Evolutionary conservation across 2,797 vertebrate genomes (phyloP).

Genomic region (Scomberomorus guttatus): DNA sequence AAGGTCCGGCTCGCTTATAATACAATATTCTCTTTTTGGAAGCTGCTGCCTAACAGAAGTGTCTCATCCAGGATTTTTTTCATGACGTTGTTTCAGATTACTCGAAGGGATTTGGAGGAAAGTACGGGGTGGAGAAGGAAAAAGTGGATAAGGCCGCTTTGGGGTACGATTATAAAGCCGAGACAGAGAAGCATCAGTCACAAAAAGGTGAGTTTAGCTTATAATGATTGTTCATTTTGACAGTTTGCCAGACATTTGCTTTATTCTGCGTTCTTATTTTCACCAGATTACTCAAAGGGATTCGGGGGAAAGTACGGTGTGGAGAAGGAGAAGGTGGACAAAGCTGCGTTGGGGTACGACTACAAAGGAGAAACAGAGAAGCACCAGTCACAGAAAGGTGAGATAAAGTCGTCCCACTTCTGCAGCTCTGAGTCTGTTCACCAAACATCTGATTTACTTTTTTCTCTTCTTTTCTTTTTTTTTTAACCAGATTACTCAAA

Average conservation of each 20-base stretch:
- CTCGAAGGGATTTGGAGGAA: constrained; percentile 91
- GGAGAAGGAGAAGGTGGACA: constrained; percentile 91
- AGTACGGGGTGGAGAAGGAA: constrained; percentile 90
- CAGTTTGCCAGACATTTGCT: background rate
- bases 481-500: constrained; percentile 88
- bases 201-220: constrained; percentile 86
- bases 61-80: background rate
- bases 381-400: constrained; percentile 92
- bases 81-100: constrained; percentile 81
- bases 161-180: constrained; percentile 91
- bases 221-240: background rate
- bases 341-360: constrained; percentile 90
- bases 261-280: background rate
- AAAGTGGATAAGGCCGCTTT: constrained; percentile 90
- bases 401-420: background rate
- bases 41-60: background rate
- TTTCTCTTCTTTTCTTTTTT: background rate
- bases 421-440: background rate
- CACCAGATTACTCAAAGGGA: constrained; percentile 72
- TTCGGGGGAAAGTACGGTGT: constrained; percentile 93
- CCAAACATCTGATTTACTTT: background rate
- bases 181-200: constrained; percentile 91
- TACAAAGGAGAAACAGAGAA: constrained; percentile 92
- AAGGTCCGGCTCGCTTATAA: constrained; percentile 80
- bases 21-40: background rate